These are phyloP conservation scores for Macrosteles quadrilineatus DNA, from an alignment of 1,140 invertebrate genomes.

Conservation along the genomic window DNA sequence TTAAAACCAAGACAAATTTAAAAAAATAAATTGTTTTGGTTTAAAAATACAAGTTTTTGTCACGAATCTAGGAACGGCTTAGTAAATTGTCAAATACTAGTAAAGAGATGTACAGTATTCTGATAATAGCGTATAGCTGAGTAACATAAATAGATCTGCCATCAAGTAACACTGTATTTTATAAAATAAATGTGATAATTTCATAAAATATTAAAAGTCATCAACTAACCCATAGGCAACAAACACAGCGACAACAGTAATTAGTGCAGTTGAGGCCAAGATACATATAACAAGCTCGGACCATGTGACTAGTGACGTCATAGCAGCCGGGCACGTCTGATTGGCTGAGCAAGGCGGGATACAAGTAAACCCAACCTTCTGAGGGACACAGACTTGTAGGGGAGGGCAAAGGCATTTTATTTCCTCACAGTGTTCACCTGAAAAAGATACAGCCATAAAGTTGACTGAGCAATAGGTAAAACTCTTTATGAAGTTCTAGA, in stretches of 20 bases:
- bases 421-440: slow-evolving; percentile 15
- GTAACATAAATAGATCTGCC: no score
- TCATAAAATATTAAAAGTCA: no score
- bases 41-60: no score
- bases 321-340: slow-evolving; percentile 7
- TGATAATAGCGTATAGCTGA: no score
- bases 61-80: no score
- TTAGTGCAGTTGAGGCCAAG: background rate
- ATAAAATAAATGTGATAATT: no score
- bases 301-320: slow-evolving; percentile 11
- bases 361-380: slow-evolving; percentile 7
- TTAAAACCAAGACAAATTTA: no score
- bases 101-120: no score
- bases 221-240: slow-evolving; percentile 2
- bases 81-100: no score
- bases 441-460: background rate
- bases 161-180: no score
- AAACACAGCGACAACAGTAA: background rate
- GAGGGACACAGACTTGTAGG: slow-evolving; percentile 8
- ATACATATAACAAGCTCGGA: background rate
- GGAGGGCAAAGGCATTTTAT: slow-evolving; percentile 7
- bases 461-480: background rate
- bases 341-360: slow-evolving; percentile 18
- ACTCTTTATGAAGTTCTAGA: background rate
- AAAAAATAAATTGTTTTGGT: no score